Evolutionary conservation across 2,888 invertebrate genomes (phyloP), one percentile per base, ranked within the genome.

Genomic region (Panorpa germanica): DNA sequence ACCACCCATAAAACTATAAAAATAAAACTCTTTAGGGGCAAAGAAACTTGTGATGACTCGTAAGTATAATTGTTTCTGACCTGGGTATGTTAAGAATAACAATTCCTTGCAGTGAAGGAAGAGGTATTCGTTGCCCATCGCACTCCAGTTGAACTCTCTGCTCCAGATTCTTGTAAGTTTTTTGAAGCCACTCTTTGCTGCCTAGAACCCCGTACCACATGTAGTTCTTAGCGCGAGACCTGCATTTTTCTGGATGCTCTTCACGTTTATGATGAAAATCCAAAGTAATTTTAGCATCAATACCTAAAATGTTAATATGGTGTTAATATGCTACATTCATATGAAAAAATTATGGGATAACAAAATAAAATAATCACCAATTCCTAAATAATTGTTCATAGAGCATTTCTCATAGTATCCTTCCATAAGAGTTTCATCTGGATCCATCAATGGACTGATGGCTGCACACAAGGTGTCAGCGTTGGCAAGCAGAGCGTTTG

Each of bases 371-470:
- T n/a, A n/a, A n/a, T n/a, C n/a, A n/a, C n/a, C 95, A 45, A 96
- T 95, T 0, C 95, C 95, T 49, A 95, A 95, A 50, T 96, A 96
- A 51, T 96, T 96, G 55, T 95, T 96, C 95, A 96, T 95, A 2
- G 93, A 91, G 45, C 88, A 88, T 40, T 80, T 74, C 54, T 96
- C 95, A 43, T 80, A 80, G 52, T 78, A 83, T 2, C 86, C 86
- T 58, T 86, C 86, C 47, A 81, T 57, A 3, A 83, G 59, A 0
- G 81, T 80, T 45, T 86, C 83, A 45, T 86, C 86, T 0, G 83
- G 82, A 49, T 90, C 90, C 76, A 91, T 85, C 8, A 93, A 57
- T 0, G 93, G 90, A 35, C 88, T 85, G n/a, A 88, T 91, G 2
- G 91, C 88, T 2, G 93, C 91, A 52, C 93, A 93, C 4, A 95